Evolutionary conservation across 2,113 vertebrate species (phyloP).

Genomic region (Nymphicus hollandicus): DNA sequence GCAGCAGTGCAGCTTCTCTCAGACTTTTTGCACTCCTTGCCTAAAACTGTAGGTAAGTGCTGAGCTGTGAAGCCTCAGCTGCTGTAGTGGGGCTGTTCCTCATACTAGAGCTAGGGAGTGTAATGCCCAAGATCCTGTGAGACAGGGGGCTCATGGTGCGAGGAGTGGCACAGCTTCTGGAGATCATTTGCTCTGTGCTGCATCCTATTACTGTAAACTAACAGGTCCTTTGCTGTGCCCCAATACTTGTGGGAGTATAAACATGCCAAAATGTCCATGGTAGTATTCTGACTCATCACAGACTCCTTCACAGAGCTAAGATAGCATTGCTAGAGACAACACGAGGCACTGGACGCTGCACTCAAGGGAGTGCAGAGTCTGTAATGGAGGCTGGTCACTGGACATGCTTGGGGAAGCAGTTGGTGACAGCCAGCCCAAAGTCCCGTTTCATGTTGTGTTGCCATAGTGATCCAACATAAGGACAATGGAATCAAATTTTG

Average conservation of each 20-base stretch:
- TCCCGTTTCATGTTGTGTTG: neutral
- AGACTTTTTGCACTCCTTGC: neutral
- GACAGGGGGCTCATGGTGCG: neutral
- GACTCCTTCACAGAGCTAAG: neutral
- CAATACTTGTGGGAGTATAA: neutral
- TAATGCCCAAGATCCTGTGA: accelerated
- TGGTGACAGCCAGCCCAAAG: neutral
- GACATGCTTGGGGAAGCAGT: neutral
- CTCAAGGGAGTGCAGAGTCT: neutral
- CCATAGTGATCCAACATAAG: neutral
- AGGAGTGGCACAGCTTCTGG: neutral
- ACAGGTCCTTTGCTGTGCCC: neutral
- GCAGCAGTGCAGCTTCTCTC: neutral
- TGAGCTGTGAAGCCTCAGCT: neutral
- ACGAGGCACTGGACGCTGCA: neutral
- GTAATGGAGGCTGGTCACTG: neutral
- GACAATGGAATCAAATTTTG: neutral
- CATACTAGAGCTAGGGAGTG: neutral
- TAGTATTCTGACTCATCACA: neutral
- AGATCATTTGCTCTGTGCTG: neutral
- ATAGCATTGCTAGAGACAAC: neutral
- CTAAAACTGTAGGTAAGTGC: neutral
- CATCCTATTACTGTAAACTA: neutral
- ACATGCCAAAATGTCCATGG: neutral
- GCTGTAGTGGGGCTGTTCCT: accelerated